Evolutionary conservation across 2,113 vertebrate genomes (phyloP).

Genomic region (Neolamprologus tretocephalus): DNA sequence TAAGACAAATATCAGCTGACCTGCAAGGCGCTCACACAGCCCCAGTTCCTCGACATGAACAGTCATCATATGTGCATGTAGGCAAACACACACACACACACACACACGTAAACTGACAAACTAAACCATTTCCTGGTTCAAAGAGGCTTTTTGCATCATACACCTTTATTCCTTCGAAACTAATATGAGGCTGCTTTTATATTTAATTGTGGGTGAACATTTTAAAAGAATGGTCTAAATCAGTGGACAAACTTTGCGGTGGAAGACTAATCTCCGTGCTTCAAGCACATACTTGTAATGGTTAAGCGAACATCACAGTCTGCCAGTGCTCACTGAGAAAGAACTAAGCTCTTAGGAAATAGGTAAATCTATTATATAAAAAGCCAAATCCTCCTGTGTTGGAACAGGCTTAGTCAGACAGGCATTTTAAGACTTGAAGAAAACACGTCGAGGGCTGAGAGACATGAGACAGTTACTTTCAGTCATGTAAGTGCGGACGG

Average conservation of each 20-base stretch:
- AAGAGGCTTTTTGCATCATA: not conserved
- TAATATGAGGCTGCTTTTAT: not conserved
- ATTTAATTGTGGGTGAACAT: not conserved
- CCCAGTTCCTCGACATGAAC: constrained; percentile 22
- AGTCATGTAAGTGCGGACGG: not conserved
- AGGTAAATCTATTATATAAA: constrained; percentile 61
- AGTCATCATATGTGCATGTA: constrained; percentile 1
- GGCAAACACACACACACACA: not conserved
- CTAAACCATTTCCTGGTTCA: not conserved
- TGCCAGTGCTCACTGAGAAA: constrained; percentile 22
- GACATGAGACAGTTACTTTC: not conserved
- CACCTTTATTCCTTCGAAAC: not conserved
- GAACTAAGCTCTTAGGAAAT: constrained; percentile 30
- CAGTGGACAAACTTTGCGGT: not conserved
- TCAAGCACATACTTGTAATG: not conserved
- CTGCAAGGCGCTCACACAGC: constrained; percentile 14
- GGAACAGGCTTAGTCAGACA: constrained; percentile 36
- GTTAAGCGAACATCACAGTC: constrained; percentile 23
- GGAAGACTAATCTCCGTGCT: not conserved
- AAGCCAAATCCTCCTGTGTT: constrained; percentile 24
- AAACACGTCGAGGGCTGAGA: not conserved
- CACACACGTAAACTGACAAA: not conserved
- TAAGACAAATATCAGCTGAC: constrained; percentile 70
- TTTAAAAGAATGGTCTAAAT: not conserved
- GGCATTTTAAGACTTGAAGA: constrained; percentile 39